A percentile compares a stretch with the other conserved stretches of the same genome.
These are phyloP conservation scores for Hippopotamus amphibius DNA, from an alignment of 2,113 vertebrate species.

Conservation along the genomic window DNA sequence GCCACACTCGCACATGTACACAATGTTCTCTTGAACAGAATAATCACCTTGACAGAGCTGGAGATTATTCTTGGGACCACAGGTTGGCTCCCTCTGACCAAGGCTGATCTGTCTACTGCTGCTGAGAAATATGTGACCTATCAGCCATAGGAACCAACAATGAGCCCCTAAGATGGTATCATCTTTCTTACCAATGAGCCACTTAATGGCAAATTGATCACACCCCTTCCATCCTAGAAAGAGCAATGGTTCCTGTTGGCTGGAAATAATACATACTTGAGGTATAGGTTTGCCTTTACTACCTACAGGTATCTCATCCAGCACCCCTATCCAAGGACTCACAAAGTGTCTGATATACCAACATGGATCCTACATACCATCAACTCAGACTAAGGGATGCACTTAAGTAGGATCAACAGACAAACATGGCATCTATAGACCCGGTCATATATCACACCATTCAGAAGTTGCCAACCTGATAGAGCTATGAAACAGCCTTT, in stretches of 20 bases:
- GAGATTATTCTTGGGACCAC: not conserved
- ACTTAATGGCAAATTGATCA: not conserved
- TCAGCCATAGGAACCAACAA: not conserved
- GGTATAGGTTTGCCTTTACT: not conserved
- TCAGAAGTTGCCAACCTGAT: not conserved
- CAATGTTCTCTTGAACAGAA: not conserved
- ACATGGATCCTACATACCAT: not conserved
- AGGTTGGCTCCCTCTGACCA: not conserved
- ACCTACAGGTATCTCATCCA: not conserved
- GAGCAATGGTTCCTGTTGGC: not conserved
- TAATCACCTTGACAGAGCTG: not conserved
- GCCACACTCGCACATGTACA: not conserved
- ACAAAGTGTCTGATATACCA: not conserved
- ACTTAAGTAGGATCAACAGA: not conserved
- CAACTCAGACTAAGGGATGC: not conserved
- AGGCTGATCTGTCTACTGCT: not conserved
- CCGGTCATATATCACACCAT: not conserved
- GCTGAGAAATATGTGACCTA: not conserved
- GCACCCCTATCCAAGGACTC: not conserved
- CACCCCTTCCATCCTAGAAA: not conserved
- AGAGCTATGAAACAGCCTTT: not conserved
- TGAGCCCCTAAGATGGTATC: not conserved
- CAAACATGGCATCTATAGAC: not conserved
- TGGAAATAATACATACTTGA: not conserved
- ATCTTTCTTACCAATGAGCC: not conserved